Evolutionary conservation across 2,113 vertebrate genomes (phyloP), one percentile per base, ranked within the genome.

Genomic region (Dunckerocampus dactyliophorus): DNA sequence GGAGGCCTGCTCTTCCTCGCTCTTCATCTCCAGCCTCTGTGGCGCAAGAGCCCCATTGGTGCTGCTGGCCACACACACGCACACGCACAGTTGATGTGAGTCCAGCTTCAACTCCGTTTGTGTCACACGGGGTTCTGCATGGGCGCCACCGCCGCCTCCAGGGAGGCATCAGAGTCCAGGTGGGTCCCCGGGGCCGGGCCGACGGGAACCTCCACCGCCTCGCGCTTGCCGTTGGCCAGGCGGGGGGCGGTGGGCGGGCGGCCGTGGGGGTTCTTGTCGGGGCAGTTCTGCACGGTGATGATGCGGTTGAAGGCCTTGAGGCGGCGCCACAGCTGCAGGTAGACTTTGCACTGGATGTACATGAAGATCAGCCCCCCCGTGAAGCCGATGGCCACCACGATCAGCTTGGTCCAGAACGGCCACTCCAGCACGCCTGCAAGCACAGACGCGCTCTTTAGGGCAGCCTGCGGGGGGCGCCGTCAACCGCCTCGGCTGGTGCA

Each of bases 391-490:
- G 92, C 94, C 82, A 99, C 95, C 79, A 98, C 93, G 0, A 94
- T 92, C 17, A 99, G 87, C 81, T 98, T 99, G 77, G 94, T 98
- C 97, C 96, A 98, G 89, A 98, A 99, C 0, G 96, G 95, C 97
- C 95, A 98, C 79, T 98, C 94, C 16, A 99, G 91, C 69, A 96
- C 90, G 83, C 92, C 95, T 98, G 85, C 7, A 43, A 50, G 58
- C 28, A 48, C n/a, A 74, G 9, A 14, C 28, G 37, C 2, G 3
- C 11, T 21, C 34, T 46, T 74, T 4, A 71, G 69, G 24, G 57
- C 16, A 6, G 9, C 19, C 46, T 47, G 42, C 63, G 48, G 63
- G 34, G 19, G 0, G 39, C 46, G 68, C 39, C 43, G 15, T 11
- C 39, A 52, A 52, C 15, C n/a, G 65, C 57, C 70, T 77, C 73